A percentile compares a stretch with the other conserved stretches of the same genome.
phyloP scores from a whole-genome alignment of 2,888 invertebrate genomes.

The Zygaena filipendulae region DNA sequence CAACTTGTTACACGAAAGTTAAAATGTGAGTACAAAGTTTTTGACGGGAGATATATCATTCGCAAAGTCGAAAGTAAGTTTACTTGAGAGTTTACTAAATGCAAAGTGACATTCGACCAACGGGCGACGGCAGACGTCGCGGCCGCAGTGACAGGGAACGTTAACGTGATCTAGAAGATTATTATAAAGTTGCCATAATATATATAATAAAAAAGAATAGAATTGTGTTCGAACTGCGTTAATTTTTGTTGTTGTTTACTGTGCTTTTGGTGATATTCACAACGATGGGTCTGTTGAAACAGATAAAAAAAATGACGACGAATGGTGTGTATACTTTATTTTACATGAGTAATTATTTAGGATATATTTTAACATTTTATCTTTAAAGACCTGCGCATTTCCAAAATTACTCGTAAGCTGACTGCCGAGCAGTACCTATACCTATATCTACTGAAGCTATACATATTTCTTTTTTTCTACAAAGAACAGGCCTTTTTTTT shows the following conservation, averaged over 20 bases:
- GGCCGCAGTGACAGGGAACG: slow-evolving; percentile 21
- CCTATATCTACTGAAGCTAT: too few species aligned
- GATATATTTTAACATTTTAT: too few species aligned
- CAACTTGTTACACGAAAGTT: too few species aligned
- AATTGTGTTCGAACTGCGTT: slow-evolving; percentile 5
- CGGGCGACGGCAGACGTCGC: slow-evolving; percentile 34
- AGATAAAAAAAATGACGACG: slow-evolving; percentile 52
- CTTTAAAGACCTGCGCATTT: too few species aligned
- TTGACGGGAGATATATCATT: slow-evolving; percentile 40
- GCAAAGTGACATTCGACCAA: slow-evolving; percentile 38
- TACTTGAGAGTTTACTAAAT: too few species aligned
- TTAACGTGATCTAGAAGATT: slow-evolving; percentile 6
- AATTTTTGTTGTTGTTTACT: slow-evolving; percentile 15
- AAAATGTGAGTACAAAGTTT: too few species aligned
- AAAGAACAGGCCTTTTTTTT: too few species aligned
- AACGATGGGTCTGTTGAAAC: slow-evolving; percentile 55
- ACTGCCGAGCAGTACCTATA: too few species aligned
- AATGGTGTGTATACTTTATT: slow-evolving; percentile 38
- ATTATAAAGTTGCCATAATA: too few species aligned
- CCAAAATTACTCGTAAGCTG: too few species aligned
- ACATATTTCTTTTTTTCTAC: too few species aligned
- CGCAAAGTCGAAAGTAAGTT: slow-evolving; percentile 34
- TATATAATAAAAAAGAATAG: too few species aligned
- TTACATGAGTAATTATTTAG: slow-evolving; percentile 5
- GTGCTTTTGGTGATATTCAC: slow-evolving; percentile 17